Evolutionary conservation across 2,888 invertebrate species (phyloP).

Genomic region (Sesia apiformis): DNA sequence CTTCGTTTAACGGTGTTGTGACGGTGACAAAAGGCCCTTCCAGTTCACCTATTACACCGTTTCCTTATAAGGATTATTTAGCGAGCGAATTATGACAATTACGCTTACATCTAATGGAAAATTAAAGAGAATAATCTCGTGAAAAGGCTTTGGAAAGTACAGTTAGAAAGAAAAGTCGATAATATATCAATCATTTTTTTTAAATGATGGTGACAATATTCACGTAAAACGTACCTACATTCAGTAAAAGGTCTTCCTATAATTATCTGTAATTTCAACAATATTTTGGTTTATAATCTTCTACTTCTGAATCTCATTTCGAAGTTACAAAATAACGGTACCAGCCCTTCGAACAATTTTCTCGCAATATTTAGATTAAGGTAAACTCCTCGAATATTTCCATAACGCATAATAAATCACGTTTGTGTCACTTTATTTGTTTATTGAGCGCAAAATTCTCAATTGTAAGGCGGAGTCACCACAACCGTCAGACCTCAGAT

Average conservation of each 20-base stretch:
- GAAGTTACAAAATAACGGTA: background rate
- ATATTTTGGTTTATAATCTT: background rate
- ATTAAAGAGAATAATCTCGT: too few relatives aligned
- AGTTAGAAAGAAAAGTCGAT: too few relatives aligned
- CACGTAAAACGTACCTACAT: too few relatives aligned
- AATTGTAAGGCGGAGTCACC: conserved; percentile 9
- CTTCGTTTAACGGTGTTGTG: conserved; percentile 35
- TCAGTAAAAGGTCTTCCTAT: too few relatives aligned
- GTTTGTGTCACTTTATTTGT: conserved; percentile 12
- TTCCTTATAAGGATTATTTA: too few relatives aligned
- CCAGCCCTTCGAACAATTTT: background rate
- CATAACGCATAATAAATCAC: background rate
- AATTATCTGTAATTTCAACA: background rate
- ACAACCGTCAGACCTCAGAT: conserved; percentile 9
- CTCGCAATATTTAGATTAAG: background rate
- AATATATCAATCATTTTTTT: too few relatives aligned
- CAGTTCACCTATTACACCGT: too few relatives aligned
- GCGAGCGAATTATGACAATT: too few relatives aligned
- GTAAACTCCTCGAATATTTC: background rate
- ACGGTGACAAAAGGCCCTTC: conserved; percentile 25
- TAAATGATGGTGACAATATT: too few relatives aligned
- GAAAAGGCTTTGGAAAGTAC: too few relatives aligned
- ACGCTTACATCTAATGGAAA: too few relatives aligned
- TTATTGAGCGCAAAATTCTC: conserved; percentile 16
- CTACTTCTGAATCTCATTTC: background rate